Conservation (phyloP, 2,113 vertebrate genomes). For the Hippoglossus stenolepis region DNA sequence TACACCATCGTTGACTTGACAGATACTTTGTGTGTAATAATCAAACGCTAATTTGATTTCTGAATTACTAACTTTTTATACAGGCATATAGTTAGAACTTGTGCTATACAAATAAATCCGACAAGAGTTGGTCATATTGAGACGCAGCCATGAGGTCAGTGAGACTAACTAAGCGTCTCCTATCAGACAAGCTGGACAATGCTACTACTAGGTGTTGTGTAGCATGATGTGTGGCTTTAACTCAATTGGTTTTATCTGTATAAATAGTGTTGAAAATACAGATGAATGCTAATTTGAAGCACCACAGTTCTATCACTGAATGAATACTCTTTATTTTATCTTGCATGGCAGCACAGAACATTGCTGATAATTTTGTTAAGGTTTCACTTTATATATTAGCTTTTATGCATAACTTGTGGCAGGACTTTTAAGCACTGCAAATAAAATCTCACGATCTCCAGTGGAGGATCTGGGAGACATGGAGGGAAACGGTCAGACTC, state of each 20-base stretch:
- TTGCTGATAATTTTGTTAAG: too few relatives aligned
- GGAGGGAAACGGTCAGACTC: constrained; percentile 66
- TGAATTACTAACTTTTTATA: constrained; percentile 70
- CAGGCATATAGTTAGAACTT: constrained; percentile 43
- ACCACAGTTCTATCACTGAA: too few relatives aligned
- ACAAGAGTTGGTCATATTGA: constrained; percentile 57
- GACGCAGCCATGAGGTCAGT: constrained; percentile 53
- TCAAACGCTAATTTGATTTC: constrained; percentile 46
- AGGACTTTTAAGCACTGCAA: not conserved
- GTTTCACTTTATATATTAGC: too few relatives aligned
- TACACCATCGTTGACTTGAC: constrained; percentile 64
- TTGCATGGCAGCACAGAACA: too few relatives aligned
- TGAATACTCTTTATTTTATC: too few relatives aligned
- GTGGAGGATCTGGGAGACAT: not conserved
- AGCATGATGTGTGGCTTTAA: too few relatives aligned
- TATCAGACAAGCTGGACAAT: constrained; percentile 39
- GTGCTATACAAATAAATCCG: constrained; percentile 63
- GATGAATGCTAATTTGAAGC: too few relatives aligned
- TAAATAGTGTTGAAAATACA: too few relatives aligned
- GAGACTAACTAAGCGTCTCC: constrained; percentile 46
- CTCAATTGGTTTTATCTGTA: too few relatives aligned
- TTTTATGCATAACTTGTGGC: too few relatives aligned
- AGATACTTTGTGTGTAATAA: constrained; percentile 62
- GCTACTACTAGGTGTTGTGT: too few relatives aligned
- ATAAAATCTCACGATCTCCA: not conserved